Conservation (phyloP, 2,797 vertebrate genomes). For the Acanthiza pusilla region DNA sequence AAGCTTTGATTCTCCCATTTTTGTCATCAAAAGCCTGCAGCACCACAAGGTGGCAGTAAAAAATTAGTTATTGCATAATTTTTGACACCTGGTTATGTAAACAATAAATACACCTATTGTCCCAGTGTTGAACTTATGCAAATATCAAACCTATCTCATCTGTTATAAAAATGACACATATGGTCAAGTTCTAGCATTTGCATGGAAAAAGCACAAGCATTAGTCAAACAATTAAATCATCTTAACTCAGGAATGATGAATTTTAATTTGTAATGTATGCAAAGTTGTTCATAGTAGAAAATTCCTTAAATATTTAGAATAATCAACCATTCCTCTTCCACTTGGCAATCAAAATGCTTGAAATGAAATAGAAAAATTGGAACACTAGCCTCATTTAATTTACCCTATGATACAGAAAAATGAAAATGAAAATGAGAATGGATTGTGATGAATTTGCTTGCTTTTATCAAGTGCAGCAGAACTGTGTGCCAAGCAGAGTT, state of each 20-base stretch:
- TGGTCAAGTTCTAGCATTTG: neutral
- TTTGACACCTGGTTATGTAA: neutral
- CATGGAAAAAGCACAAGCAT: neutral
- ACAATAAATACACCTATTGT: neutral
- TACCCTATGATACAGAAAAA: neutral
- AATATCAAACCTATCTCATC: neutral
- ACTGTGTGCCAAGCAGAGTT: neutral
- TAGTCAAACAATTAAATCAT: neutral
- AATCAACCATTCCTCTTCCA: neutral
- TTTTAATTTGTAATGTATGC: neutral
- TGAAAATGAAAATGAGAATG: neutral
- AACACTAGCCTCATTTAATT: neutral
- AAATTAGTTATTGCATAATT: constrained; percentile 54
- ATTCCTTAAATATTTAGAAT: neutral
- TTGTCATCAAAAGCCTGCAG: neutral
- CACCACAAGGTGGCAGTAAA: constrained; percentile 74
- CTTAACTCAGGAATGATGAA: neutral
- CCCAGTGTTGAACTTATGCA: neutral
- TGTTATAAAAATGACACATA: neutral
- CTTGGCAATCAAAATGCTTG: neutral
- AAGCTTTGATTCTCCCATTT: neutral
- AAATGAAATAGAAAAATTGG: neutral
- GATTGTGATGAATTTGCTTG: neutral
- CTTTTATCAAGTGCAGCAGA: neutral
- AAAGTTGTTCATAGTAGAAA: neutral